Evolutionary conservation across 2,113 vertebrate genomes (phyloP), one percentile per base, ranked within the genome.

Genomic region (Sinosuthora webbiana): DNA sequence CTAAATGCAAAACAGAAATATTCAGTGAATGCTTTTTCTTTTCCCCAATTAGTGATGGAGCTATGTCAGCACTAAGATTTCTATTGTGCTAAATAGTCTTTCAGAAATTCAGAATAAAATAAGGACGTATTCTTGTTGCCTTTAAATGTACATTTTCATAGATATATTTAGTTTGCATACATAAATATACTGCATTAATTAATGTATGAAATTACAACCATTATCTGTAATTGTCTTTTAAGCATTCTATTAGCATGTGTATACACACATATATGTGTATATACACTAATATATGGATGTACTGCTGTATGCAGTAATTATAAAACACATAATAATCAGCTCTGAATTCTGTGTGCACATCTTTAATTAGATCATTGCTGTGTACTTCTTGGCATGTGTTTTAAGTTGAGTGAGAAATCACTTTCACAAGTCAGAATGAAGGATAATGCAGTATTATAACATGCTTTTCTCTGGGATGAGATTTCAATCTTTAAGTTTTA

Each of bases 1-100:
- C 67, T 86, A 87, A 74, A 91, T 80, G 59, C 45, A 85, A 94
- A 86, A 0, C 70, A 85, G 42, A 95, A 95, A 69, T 88, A 90
- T 47, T 83, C 33, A 67, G 18, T 74, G 59, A 91, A 70, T 56
- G 22, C 22, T 77, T 90, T 90, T 87, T 45, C 30, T 87, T 83
- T 80, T 70, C 24, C 24, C 22, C 62, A 55, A 35, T 78, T 90
- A 83, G 39, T 47, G 55, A 77, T 86, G 45, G 45, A 93, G 60
- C 44, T 65, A 3, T 79, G 76, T 76, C 42, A 95, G 83, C 63
- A 16, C 25, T 42, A 42, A 53, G 30, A 62, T 85, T 94, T 76
- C 67, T 93, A 5, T 80, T 84, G 79, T 88, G 42, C 35, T 49
- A 35, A 87, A 27, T n/a, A 77, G 33, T 55, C 42, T 63, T 90